Conservation (phyloP, 2,888 invertebrate genomes). For the Drosophila fungiperda region DNA sequence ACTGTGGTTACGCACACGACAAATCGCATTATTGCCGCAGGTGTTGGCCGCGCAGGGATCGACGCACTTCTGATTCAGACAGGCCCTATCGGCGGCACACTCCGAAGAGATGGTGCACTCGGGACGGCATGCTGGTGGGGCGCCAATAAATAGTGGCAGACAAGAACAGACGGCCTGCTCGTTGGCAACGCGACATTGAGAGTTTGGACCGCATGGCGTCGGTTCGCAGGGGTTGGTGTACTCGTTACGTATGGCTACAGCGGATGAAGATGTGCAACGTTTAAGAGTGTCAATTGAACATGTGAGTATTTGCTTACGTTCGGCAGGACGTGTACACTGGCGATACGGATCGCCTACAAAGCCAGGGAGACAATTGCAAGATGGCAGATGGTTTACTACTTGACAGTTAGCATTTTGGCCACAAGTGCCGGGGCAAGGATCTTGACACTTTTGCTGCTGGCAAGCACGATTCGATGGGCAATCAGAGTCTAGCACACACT, state of each 20-base stretch:
- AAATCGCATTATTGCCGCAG: conserved; percentile 89
- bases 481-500: conserved; percentile 90
- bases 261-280: background rate
- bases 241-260: conserved; percentile 80
- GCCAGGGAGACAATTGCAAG: conserved; percentile 89
- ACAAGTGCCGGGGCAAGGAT: conserved; percentile 92
- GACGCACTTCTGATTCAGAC: conserved; percentile 90
- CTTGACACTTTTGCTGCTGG: conserved; percentile 90
- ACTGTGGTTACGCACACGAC: conserved; percentile 91
- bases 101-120: conserved; percentile 92
- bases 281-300: background rate
- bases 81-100: conserved; percentile 90
- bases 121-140: conserved; percentile 91
- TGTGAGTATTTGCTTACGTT: conserved; percentile 86
- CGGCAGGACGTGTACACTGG: conserved; percentile 86
- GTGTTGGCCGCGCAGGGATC: conserved; percentile 90
- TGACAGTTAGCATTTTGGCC: conserved; percentile 91
- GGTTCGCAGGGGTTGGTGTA: conserved; percentile 88
- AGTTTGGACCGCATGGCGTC: conserved; percentile 91
- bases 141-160: conserved; percentile 89
- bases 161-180: conserved; percentile 92
- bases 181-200: conserved; percentile 90
- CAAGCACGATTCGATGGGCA: conserved; percentile 90
- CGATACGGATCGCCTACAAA: conserved; percentile 91
- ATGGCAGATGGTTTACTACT: conserved; percentile 90